Evolutionary conservation across 1,140 invertebrate species (phyloP).

Genomic region (Dermatophagoides farinae): DNA sequence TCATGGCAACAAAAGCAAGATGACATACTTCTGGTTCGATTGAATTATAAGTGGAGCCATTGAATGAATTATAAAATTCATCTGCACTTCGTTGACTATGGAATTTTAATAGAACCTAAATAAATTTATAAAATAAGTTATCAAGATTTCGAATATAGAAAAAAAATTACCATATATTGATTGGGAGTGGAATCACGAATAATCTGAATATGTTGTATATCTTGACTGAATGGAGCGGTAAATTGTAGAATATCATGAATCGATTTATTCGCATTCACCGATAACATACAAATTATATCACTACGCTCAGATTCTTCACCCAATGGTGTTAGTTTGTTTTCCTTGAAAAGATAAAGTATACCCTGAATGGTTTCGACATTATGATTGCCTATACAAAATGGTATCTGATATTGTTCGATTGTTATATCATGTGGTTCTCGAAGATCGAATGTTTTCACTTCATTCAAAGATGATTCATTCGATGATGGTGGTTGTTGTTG

Average conservation of each 20-base stretch:
- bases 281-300: slow-evolving; percentile 67
- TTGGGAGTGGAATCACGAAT: slow-evolving; percentile 63
- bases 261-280: slow-evolving; percentile 74
- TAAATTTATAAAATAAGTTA: slow-evolving; percentile 29
- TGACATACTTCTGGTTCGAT: slow-evolving; percentile 78
- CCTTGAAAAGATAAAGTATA: slow-evolving; percentile 84
- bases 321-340: slow-evolving; percentile 42
- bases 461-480: background rate
- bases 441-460: slow-evolving; percentile 25
- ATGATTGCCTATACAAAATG: slow-evolving; percentile 86
- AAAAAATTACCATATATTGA: slow-evolving; percentile 78
- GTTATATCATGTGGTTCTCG: slow-evolving; percentile 37
- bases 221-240: slow-evolving; percentile 66
- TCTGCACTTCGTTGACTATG: slow-evolving; percentile 46
- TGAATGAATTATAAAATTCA: slow-evolving; percentile 80
- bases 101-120: slow-evolving; percentile 15
- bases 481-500: background rate
- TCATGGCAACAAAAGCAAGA: slow-evolving; percentile 77
- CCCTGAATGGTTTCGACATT: slow-evolving; percentile 89
- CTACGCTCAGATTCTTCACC: slow-evolving; percentile 36
- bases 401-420: slow-evolving; percentile 37
- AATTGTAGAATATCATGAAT: slow-evolving; percentile 87
- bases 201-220: slow-evolving; percentile 76
- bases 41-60: slow-evolving; percentile 75
- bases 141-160: slow-evolving; percentile 45